A percentile compares a stretch with the other conserved stretches of the same genome.
Evolutionary conservation across 2,888 invertebrate species (phyloP).

Genomic region (Brenthis daphne): DNA sequence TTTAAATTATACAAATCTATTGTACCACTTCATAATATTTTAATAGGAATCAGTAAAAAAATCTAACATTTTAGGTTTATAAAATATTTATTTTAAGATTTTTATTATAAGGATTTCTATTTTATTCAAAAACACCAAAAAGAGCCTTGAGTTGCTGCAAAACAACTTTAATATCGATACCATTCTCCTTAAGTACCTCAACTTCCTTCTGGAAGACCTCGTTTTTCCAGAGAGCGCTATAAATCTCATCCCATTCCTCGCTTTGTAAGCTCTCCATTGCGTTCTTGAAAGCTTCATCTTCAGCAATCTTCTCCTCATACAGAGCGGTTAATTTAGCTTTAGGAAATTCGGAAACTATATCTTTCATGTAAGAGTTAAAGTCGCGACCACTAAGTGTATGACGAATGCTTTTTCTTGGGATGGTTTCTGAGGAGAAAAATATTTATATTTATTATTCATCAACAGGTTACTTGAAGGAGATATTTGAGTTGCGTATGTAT

Average conservation of each 20-base stretch:
- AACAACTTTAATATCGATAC: conserved; percentile 47
- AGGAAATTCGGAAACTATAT: conserved; percentile 41
- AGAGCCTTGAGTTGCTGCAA: conserved; percentile 10
- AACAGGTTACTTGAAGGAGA: no score
- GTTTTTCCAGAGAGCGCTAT: conserved; percentile 56
- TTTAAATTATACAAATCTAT: no score
- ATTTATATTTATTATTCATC: not conserved
- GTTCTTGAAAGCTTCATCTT: conserved; percentile 58
- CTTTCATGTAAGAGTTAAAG: conserved; percentile 40
- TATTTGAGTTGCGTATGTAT: no score
- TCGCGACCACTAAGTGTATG: conserved; percentile 39
- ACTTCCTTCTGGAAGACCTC: conserved; percentile 59
- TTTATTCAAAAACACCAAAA: conserved; percentile 10
- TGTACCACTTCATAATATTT: no score
- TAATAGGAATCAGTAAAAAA: no score
- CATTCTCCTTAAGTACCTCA: conserved; percentile 52
- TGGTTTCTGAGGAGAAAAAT: conserved; percentile 11
- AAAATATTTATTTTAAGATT: no score
- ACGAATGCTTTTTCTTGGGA: conserved; percentile 33
- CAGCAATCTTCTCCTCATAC: conserved; percentile 60
- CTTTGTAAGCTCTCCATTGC: conserved; percentile 62
- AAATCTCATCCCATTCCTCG: conserved; percentile 58
- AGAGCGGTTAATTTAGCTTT: conserved; percentile 56
- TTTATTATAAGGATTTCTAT: no score
- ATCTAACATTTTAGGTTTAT: no score